Percentiles rank a stretch among this genome's conserved stretches.
Evolutionary conservation across 2,888 invertebrate species (phyloP).

Genomic region (Drymonia ruficornis): DNA sequence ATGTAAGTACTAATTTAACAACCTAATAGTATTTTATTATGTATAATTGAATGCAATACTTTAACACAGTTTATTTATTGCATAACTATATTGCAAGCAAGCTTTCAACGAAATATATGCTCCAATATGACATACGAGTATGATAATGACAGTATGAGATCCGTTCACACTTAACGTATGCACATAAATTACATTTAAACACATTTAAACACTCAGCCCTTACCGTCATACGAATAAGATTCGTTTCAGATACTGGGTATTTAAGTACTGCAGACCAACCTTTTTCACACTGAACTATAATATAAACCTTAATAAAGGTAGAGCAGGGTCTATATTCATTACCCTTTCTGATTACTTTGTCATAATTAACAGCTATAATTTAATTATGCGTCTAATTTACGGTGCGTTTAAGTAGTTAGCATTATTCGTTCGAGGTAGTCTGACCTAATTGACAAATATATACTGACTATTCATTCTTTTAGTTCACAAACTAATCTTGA

Average conservation of each 20-base stretch:
- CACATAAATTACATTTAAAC: conserved; percentile 55
- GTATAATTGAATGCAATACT: too few relatives aligned
- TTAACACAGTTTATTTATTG: neutral
- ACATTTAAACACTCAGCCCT: conserved; percentile 14
- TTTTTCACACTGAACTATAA: neutral
- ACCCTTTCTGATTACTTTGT: conserved; percentile 43
- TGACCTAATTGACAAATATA: conserved; percentile 18
- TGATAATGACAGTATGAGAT: conserved; percentile 47
- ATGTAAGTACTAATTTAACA: too few relatives aligned
- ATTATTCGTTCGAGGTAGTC: too few relatives aligned
- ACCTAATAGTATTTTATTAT: too few relatives aligned
- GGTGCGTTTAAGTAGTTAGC: conserved; percentile 5
- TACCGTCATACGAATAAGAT: conserved; percentile 29
- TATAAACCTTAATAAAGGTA: neutral
- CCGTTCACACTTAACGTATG: conserved; percentile 47
- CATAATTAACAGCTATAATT: conserved; percentile 43
- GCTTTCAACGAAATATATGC: conserved; percentile 9
- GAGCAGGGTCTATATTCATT: conserved; percentile 14
- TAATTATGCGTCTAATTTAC: conserved; percentile 23
- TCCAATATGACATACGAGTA: conserved; percentile 34
- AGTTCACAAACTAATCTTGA: too few relatives aligned
- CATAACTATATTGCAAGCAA: neutral
- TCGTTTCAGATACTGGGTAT: conserved; percentile 16
- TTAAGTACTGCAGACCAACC: conserved; percentile 5
- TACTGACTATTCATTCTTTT: too few relatives aligned